These are phyloP conservation scores for Nibea coibor DNA, from an alignment of 2,113 vertebrate species.

Conservation along the genomic window DNA sequence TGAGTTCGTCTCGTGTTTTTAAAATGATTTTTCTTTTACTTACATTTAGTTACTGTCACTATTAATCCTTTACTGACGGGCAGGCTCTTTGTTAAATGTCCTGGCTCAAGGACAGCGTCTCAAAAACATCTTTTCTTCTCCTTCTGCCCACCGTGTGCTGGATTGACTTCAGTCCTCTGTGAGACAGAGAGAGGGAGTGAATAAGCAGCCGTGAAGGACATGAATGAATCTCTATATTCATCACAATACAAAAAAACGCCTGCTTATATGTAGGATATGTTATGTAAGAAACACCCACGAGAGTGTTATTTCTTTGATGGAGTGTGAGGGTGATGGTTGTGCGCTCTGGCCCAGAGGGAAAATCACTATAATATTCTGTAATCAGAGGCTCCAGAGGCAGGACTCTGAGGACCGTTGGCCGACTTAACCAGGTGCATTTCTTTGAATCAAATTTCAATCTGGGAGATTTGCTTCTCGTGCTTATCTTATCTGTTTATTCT, in stretches of 20 bases:
- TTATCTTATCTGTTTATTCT: not conserved
- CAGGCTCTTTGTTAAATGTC: not conserved
- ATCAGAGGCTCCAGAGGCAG: not conserved
- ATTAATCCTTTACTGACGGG: no score
- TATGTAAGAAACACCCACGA: slow-evolving; percentile 53
- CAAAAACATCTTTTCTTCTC: not conserved
- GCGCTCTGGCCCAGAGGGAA: not conserved
- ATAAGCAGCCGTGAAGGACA: not conserved
- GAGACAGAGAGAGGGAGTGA: not conserved
- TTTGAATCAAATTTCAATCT: not conserved
- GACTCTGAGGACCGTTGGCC: not conserved
- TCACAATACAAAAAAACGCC: not conserved
- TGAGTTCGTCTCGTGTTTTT: no score
- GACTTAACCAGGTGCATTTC: not conserved
- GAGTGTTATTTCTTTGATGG: slow-evolving; percentile 18
- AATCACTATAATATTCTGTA: not conserved
- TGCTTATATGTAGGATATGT: slow-evolving; percentile 1
- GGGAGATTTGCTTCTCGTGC: not conserved
- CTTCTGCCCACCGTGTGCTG: not conserved
- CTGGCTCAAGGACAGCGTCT: not conserved
- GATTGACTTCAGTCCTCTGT: not conserved
- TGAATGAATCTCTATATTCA: slow-evolving; percentile 30
- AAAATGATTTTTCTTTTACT: no score
- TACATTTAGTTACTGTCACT: no score
- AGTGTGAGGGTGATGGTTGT: not conserved